Evolutionary conservation across 2,888 invertebrate genomes (phyloP).

Genomic region (Drosophila anomelani): DNA sequence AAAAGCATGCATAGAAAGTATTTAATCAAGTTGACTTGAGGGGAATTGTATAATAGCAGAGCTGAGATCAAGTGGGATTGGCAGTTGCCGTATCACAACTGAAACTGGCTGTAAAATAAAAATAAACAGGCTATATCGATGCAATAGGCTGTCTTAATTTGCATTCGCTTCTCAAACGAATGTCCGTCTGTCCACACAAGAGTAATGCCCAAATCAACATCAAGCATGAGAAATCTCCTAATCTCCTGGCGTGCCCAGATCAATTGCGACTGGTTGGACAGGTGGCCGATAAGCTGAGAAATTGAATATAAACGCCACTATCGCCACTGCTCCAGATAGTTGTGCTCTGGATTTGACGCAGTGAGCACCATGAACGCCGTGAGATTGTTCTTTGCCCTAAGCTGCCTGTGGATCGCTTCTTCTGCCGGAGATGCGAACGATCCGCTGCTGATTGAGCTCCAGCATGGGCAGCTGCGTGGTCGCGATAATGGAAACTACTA

Average conservation of each 20-base stretch:
- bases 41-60: slow-evolving; percentile 7
- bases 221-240: slow-evolving; percentile 6
- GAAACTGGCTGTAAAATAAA: not conserved
- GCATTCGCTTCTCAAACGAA: slow-evolving; percentile 8
- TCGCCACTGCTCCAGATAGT: slow-evolving; percentile 16
- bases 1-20: slow-evolving; percentile 15
- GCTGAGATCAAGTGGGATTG: slow-evolving; percentile 4
- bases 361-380: slow-evolving; percentile 24
- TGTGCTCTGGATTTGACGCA: not conserved
- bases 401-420: slow-evolving; percentile 13
- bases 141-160: slow-evolving; percentile 11
- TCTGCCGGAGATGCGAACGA: slow-evolving; percentile 29
- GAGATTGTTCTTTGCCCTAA: slow-evolving; percentile 9
- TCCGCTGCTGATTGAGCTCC: slow-evolving; percentile 61
- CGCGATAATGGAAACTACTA: slow-evolving; percentile 83
- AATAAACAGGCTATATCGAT: not conserved
- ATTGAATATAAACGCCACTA: slow-evolving; percentile 19
- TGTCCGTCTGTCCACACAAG: slow-evolving; percentile 1
- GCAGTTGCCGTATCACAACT: slow-evolving; percentile 1
- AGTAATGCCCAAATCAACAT: not conserved
- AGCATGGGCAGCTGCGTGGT: slow-evolving; percentile 74
- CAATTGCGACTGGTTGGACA: slow-evolving; percentile 30
- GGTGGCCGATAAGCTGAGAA: slow-evolving; percentile 23
- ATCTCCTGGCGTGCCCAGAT: slow-evolving; percentile 20
- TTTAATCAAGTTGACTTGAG: slow-evolving; percentile 22